Evolutionary conservation across 2,888 invertebrate species (phyloP).

Genomic region (Machimus rusticus): DNA sequence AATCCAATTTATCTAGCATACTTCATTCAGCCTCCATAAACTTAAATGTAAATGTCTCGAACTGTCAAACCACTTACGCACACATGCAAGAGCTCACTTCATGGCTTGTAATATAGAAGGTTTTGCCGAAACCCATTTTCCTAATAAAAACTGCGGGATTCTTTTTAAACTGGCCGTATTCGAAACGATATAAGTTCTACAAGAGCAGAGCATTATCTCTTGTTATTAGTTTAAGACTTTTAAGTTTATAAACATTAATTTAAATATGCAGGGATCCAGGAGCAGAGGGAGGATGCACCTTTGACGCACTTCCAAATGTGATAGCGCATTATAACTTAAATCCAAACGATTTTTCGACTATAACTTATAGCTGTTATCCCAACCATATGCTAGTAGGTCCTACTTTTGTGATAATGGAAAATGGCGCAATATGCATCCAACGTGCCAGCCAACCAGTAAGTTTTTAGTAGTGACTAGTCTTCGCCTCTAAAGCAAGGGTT

Average conservation of each 20-base stretch:
- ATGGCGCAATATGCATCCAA: slow-evolving; percentile 17
- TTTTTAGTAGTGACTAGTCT: neutral
- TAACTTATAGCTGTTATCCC: slow-evolving; percentile 3
- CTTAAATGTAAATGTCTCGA: too few relatives aligned
- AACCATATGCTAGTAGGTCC: neutral
- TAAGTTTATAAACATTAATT: neutral
- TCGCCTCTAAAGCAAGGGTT: neutral
- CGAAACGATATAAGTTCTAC: too few relatives aligned
- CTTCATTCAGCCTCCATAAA: too few relatives aligned
- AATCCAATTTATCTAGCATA: too few relatives aligned
- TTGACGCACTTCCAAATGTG: neutral
- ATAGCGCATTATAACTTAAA: neutral
- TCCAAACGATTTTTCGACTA: neutral
- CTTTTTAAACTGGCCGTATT: too few relatives aligned
- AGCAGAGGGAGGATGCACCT: neutral
- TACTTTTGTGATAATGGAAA: neutral
- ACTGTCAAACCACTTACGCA: too few relatives aligned
- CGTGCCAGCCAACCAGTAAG: slow-evolving; percentile 39
- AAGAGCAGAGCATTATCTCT: neutral
- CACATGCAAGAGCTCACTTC: too few relatives aligned
- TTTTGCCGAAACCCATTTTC: too few relatives aligned
- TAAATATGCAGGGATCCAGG: neutral
- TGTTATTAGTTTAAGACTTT: neutral
- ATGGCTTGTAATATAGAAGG: too few relatives aligned
- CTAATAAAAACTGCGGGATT: too few relatives aligned